Conservation (phyloP, 1,140 invertebrate species). For the Venustaconcha ellipsiformis region DNA sequence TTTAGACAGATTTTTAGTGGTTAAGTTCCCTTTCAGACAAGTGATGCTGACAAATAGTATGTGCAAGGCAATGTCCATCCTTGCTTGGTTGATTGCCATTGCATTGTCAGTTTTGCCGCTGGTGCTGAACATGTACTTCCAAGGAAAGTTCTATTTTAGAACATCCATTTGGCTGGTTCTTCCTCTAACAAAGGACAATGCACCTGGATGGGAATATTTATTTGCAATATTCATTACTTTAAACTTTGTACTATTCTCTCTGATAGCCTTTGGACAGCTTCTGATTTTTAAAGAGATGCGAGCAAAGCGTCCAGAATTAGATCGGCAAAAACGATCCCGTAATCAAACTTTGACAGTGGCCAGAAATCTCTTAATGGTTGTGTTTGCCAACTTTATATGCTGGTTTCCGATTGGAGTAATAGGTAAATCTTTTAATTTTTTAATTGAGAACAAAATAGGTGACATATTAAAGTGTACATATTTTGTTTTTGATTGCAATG, state of each 20-base stretch:
- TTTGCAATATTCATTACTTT: constrained; percentile 38
- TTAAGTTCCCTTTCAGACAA: constrained; percentile 52
- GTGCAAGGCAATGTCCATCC: constrained; percentile 6
- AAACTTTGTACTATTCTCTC: constrained; percentile 42
- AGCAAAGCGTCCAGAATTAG: neutral
- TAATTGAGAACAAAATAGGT: no score
- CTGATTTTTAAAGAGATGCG: constrained; percentile 29
- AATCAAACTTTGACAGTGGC: constrained; percentile 34
- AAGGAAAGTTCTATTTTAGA: constrained; percentile 34
- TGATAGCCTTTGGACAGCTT: constrained; percentile 42
- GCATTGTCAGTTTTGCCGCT: constrained; percentile 34
- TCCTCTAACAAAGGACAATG: constrained; percentile 28
- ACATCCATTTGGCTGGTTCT: constrained; percentile 42
- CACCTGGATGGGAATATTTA: constrained; percentile 39
- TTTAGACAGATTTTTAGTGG: constrained; percentile 49
- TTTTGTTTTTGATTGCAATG: no score
- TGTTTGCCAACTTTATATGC: constrained; percentile 41
- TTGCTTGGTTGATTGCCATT: constrained; percentile 37
- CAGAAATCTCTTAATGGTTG: constrained; percentile 41
- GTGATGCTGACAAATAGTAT: constrained; percentile 17
- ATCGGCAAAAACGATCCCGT: neutral
- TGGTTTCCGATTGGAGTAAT: constrained; percentile 53
- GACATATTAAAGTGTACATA: no score
- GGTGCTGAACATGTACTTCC: constrained; percentile 21
- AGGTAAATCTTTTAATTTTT: constrained; percentile 18